Evolutionary conservation across 2,888 invertebrate species (phyloP).

Genomic region (Megastigmus dorsalis): DNA sequence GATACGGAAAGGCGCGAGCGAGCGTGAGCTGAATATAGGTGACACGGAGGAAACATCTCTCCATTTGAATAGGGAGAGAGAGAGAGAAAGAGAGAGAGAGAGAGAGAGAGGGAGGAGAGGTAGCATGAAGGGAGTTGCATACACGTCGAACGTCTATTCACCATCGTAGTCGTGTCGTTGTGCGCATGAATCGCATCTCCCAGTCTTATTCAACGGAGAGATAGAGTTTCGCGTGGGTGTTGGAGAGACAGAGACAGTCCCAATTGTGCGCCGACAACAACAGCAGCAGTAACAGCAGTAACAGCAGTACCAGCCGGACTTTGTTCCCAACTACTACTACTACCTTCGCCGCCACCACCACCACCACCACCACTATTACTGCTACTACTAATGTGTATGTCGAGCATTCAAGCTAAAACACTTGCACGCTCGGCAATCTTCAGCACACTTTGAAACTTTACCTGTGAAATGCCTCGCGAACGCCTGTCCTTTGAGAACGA

Average conservation of each 20-base stretch:
- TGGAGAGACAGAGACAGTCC: slow-evolving; percentile 21
- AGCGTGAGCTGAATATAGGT: slow-evolving; percentile 47
- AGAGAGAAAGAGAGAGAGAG: slow-evolving; percentile 38
- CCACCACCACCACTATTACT: background rate
- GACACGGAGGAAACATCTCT: slow-evolving; percentile 49
- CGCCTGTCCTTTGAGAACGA: background rate
- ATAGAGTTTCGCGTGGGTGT: slow-evolving; percentile 51
- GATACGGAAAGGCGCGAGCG: slow-evolving; percentile 39
- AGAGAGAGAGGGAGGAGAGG: no score
- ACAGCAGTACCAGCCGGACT: slow-evolving; percentile 24
- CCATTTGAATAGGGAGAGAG: slow-evolving; percentile 40
- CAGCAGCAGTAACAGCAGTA: slow-evolving; percentile 9
- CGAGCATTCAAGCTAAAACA: slow-evolving; percentile 21
- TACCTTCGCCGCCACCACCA: background rate
- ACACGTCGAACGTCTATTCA: background rate
- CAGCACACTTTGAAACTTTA: slow-evolving; percentile 25
- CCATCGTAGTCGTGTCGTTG: background rate
- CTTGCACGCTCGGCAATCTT: slow-evolving; percentile 29
- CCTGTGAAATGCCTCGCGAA: slow-evolving; percentile 16
- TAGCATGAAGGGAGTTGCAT: slow-evolving; percentile 29
- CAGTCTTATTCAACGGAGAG: slow-evolving; percentile 45
- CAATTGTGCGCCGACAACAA: slow-evolving; percentile 47
- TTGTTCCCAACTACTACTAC: slow-evolving; percentile 37
- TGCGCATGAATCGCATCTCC: slow-evolving; percentile 41
- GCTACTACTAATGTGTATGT: background rate